Evolutionary conservation across 2,113 vertebrate genomes (phyloP).

Genomic region (Anhinga rufa): DNA sequence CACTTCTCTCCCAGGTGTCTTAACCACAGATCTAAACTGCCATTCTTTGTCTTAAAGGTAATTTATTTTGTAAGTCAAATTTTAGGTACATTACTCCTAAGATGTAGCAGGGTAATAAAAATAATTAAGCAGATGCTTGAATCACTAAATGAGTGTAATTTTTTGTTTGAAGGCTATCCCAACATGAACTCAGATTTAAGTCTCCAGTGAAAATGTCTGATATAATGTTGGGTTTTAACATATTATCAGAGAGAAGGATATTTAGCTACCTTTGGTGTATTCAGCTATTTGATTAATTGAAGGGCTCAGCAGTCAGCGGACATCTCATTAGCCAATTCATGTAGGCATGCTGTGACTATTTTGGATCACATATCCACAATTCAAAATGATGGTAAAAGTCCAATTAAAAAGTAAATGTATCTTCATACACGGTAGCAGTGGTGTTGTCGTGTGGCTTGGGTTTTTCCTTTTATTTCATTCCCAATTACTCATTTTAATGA

Average conservation of each 20-base stretch:
- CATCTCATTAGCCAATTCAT: slow-evolving; percentile 73
- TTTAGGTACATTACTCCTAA: slow-evolving; percentile 20
- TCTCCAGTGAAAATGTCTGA: slow-evolving; percentile 29
- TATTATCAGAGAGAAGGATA: slow-evolving; percentile 40
- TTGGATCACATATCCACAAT: slow-evolving; percentile 49
- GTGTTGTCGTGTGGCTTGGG: slow-evolving; percentile 12
- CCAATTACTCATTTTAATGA: slow-evolving; percentile 57
- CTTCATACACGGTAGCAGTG: slow-evolving; percentile 43
- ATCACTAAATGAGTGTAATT: slow-evolving; percentile 32
- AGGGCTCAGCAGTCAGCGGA: slow-evolving; percentile 57
- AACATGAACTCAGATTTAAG: slow-evolving; percentile 49
- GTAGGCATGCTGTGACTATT: slow-evolving; percentile 63
- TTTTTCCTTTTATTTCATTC: slow-evolving; percentile 37
- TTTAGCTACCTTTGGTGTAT: slow-evolving; percentile 33
- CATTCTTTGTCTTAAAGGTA: slow-evolving; percentile 26
- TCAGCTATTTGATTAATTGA: slow-evolving; percentile 65
- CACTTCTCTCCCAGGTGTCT: slow-evolving; percentile 16
- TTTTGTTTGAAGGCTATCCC: slow-evolving; percentile 50
- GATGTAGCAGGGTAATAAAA: slow-evolving; percentile 41
- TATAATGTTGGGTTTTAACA: slow-evolving; percentile 39
- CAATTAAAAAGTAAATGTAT: slow-evolving; percentile 69
- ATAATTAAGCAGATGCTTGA: slow-evolving; percentile 52
- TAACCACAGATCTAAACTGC: slow-evolving; percentile 22
- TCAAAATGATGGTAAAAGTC: slow-evolving; percentile 47
- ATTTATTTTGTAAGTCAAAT: slow-evolving; percentile 51